Evolutionary conservation across 1,140 invertebrate genomes (phyloP).

Genomic region (Vanessa tameamea): DNA sequence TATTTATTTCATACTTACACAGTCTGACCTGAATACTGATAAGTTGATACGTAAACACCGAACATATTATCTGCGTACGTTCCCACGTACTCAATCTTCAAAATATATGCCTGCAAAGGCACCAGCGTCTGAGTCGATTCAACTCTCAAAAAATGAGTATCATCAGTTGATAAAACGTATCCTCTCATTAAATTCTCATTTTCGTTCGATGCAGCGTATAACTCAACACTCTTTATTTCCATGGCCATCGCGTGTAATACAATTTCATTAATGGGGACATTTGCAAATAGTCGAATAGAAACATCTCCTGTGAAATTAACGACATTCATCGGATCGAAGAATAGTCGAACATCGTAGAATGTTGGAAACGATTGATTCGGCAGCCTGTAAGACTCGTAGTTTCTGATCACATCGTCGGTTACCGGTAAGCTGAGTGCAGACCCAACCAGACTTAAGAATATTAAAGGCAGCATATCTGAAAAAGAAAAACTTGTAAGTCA

Average conservation of each 20-base stretch:
- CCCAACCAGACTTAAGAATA: conserved; percentile 55
- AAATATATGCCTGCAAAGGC: conserved; percentile 39
- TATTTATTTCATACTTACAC: conserved; percentile 52
- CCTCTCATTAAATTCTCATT: conserved; percentile 42
- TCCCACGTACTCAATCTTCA: conserved; percentile 60
- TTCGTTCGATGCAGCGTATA: conserved; percentile 37
- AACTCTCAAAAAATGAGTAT: conserved; percentile 69
- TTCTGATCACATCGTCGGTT: conserved; percentile 34
- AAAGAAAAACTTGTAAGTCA: conserved; percentile 20
- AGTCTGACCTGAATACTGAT: conserved; percentile 42
- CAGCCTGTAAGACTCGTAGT: conserved; percentile 77
- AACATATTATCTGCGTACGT: conserved; percentile 68
- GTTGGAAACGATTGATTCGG: conserved; percentile 82
- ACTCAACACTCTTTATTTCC: conserved; percentile 44
- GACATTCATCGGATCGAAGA: conserved; percentile 81
- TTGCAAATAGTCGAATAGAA: conserved; percentile 78
- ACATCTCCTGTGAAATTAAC: conserved; percentile 82
- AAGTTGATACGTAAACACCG: conserved; percentile 72
- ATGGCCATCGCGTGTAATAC: conserved; percentile 79
- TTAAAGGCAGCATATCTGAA: conserved; percentile 66
- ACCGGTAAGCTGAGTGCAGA: conserved; percentile 44
- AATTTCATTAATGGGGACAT: conserved; percentile 69
- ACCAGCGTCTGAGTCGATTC: conserved; percentile 38
- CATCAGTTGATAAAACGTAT: conserved; percentile 47
- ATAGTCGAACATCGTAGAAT: conserved; percentile 84